A percentile compares a stretch with the other conserved stretches of the same genome.
Evolutionary conservation across 2,888 invertebrate species (phyloP).

Genomic region (Chrysomela aeneicollis): DNA sequence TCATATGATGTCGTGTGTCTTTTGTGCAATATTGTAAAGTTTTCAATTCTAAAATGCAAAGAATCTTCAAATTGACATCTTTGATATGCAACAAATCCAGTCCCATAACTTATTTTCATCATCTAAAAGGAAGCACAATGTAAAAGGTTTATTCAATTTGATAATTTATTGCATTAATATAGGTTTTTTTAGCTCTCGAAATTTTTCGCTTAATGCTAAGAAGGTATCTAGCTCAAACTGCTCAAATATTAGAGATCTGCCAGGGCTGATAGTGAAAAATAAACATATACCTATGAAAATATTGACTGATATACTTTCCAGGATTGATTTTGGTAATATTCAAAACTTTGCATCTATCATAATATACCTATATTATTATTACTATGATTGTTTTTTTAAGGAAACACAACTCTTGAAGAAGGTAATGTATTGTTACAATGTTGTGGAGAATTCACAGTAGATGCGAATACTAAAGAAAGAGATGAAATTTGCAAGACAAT

Average conservation of each 20-base stretch:
- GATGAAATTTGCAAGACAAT: constrained; percentile 64
- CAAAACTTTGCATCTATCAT: not conserved
- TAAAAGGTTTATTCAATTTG: too few species aligned
- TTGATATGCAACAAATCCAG: not conserved
- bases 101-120: not conserved
- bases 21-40: too few species aligned
- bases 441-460: constrained; percentile 66
- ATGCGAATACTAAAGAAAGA: constrained; percentile 62
- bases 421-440: constrained; percentile 64
- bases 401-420: constrained; percentile 59
- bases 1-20: too few species aligned
- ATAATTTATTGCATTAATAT: not conserved
- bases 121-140: too few species aligned
- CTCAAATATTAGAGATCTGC: not conserved
- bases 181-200: not conserved
- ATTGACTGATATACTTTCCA: constrained; percentile 26
- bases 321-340: constrained; percentile 32
- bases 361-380: not conserved
- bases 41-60: not conserved
- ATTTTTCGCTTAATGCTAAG: not conserved
- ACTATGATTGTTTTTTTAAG: constrained; percentile 41
- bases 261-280: not conserved
- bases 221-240: not conserved
- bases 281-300: not conserved
- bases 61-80: not conserved